A percentile compares a stretch with the other conserved stretches of the same genome.
Evolutionary conservation across 2,888 invertebrate genomes (phyloP).

Genomic region (Drosophila mimetica): DNA sequence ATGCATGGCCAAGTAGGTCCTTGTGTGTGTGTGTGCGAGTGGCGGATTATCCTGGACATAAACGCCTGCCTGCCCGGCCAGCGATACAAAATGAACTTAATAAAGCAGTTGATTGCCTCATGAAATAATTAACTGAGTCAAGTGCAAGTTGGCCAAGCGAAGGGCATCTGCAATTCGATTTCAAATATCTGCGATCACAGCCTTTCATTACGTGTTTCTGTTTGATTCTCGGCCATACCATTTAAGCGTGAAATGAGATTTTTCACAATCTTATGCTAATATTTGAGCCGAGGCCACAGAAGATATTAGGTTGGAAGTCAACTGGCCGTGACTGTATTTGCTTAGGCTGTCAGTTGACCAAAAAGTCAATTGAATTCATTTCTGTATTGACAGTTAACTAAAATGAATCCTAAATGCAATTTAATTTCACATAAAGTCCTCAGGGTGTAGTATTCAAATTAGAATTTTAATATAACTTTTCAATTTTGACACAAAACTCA

Average conservation of each 20-base stretch:
- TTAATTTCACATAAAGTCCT: neutral
- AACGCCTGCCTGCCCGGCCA: constrained; percentile 16
- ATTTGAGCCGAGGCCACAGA: constrained; percentile 42
- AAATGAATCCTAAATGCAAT: neutral
- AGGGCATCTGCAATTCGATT: constrained; percentile 22
- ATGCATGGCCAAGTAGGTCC: constrained; percentile 35
- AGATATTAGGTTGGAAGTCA: constrained; percentile 31
- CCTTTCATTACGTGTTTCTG: constrained; percentile 28
- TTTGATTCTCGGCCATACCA: constrained; percentile 46
- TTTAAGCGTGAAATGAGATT: constrained; percentile 76
- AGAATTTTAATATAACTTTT: neutral
- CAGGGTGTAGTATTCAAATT: neutral
- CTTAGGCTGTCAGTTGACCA: constrained; percentile 23
- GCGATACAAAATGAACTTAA: constrained; percentile 23
- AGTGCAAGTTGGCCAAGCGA: neutral
- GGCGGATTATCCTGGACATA: constrained; percentile 24
- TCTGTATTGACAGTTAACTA: constrained; percentile 11
- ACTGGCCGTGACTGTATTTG: constrained; percentile 29
- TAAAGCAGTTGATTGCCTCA: constrained; percentile 23
- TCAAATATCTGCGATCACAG: neutral
- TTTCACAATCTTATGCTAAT: constrained; percentile 59
- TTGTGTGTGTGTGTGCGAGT: constrained; percentile 4
- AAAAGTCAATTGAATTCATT: constrained; percentile 22
- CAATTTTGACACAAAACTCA: too few species aligned
- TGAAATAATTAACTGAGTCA: constrained; percentile 30